phyloP scores from a whole-genome alignment of 1,140 invertebrate species.

The Drosophila orena region DNA sequence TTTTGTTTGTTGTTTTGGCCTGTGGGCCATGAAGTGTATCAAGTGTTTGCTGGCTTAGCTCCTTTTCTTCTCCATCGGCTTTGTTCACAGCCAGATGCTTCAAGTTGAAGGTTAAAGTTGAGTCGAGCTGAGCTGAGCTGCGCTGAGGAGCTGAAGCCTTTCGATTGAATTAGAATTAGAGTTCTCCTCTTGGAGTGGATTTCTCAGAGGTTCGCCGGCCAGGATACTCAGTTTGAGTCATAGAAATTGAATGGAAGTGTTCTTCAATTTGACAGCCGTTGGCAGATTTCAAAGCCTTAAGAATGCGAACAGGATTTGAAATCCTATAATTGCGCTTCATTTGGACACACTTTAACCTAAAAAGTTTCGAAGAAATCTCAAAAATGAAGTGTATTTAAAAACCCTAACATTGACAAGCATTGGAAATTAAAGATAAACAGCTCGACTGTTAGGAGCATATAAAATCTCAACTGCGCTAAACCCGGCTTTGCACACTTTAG shows the following conservation, averaged over 20 bases:
- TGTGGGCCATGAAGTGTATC: conserved; percentile 62
- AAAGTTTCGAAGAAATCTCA: too few relatives aligned
- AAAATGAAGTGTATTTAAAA: neutral
- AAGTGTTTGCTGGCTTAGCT: conserved; percentile 62
- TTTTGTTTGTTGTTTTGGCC: conserved; percentile 51
- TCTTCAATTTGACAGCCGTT: conserved; percentile 38
- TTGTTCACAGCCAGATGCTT: conserved; percentile 24
- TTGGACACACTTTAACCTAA: too few relatives aligned
- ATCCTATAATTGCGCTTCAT: too few relatives aligned
- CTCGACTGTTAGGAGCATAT: neutral
- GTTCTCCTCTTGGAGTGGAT: conserved; percentile 27
- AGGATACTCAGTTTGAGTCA: conserved; percentile 15
- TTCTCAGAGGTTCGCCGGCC: conserved; percentile 29
- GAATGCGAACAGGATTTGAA: neutral
- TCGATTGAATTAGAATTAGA: conserved; percentile 43
- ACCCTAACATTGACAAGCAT: neutral
- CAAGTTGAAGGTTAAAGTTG: conserved; percentile 81
- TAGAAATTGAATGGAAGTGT: conserved; percentile 13
- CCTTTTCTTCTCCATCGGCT: conserved; percentile 33
- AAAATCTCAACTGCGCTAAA: conserved; percentile 7
- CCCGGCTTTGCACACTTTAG: conserved; percentile 26
- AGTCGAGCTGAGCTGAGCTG: conserved; percentile 2
- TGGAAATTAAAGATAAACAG: neutral
- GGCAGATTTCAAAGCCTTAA: conserved; percentile 34
- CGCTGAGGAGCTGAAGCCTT: conserved; percentile 14